A percentile compares a stretch with the other conserved stretches of the same genome.
Evolutionary conservation across 2,888 invertebrate genomes (phyloP).

Genomic region (Ophion costatus): DNA sequence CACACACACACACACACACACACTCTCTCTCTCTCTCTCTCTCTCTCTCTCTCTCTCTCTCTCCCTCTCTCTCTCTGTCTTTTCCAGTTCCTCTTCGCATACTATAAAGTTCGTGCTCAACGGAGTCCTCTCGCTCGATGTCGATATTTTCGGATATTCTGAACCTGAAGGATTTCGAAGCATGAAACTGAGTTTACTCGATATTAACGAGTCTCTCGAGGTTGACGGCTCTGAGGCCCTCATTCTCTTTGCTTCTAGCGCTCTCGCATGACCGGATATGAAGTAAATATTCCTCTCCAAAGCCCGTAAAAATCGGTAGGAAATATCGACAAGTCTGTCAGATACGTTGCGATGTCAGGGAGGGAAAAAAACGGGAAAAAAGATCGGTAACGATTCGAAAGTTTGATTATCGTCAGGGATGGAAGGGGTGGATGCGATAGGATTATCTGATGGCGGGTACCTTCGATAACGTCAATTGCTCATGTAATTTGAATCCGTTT

Average conservation of each 20-base stretch:
- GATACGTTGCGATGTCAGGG: not conserved
- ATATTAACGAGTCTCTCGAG: not conserved
- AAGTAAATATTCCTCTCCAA: not conserved
- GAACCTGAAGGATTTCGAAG: conserved; percentile 8
- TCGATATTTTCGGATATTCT: conserved; percentile 36
- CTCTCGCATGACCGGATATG: not conserved
- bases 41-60: conserved; percentile 17
- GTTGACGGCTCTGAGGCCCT: not conserved
- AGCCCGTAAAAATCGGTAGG: not conserved
- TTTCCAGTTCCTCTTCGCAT: not conserved
- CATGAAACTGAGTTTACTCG: conserved; percentile 21
- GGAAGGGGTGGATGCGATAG: not conserved
- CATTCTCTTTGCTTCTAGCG: not conserved
- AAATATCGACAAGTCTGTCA: not conserved
- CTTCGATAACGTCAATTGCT: not conserved
- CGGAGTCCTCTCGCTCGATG: conserved; percentile 1
- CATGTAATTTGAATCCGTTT: not conserved
- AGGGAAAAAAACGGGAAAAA: not conserved
- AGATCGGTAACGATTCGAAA: not conserved
- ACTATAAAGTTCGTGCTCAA: conserved; percentile 26
- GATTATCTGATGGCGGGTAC: not conserved
- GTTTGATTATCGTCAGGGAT: not conserved
- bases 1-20: not conserved
- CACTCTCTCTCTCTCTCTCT: conserved; percentile 13
- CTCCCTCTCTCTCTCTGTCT: conserved; percentile 7